phyloP scores from a whole-genome alignment of 2,888 invertebrate species.

The Vanessa cardui region DNA sequence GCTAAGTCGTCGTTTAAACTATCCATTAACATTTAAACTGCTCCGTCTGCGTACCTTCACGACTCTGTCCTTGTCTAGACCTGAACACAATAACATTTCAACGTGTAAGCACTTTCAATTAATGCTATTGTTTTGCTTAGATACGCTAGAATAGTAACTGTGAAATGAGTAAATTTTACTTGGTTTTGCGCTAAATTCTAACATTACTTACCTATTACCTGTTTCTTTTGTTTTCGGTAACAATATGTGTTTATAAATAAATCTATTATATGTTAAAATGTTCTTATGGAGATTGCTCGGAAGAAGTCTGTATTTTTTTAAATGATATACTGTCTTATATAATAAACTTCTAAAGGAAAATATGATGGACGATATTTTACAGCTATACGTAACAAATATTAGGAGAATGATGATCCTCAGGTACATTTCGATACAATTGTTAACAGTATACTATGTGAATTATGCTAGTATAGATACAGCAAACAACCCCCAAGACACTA shows the following conservation, averaged over 20 bases:
- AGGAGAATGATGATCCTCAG: no score
- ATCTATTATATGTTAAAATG: no score
- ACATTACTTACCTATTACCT: not conserved
- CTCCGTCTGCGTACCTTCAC: slow-evolving; percentile 22
- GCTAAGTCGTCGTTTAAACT: slow-evolving; percentile 21
- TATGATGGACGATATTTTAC: no score
- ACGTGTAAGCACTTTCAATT: slow-evolving; percentile 29
- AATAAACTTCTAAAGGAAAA: no score
- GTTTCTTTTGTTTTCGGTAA: not conserved
- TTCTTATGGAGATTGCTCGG: no score
- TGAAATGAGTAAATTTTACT: not conserved
- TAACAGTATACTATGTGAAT: not conserved
- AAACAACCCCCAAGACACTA: slow-evolving; percentile 9
- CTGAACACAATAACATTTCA: slow-evolving; percentile 15
- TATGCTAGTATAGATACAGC: not conserved
- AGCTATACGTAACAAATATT: no score
- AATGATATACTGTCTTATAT: no score
- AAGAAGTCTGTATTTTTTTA: no score
- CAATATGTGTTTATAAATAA: no score
- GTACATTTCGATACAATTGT: no score
- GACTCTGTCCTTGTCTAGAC: slow-evolving; percentile 20
- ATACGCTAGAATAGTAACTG: slow-evolving; percentile 11
- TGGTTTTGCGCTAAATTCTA: not conserved
- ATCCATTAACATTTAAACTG: slow-evolving; percentile 34
- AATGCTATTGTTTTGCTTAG: slow-evolving; percentile 23